Evolutionary conservation across 1,140 invertebrate species (phyloP).

Genomic region (Nasonia giraulti): DNA sequence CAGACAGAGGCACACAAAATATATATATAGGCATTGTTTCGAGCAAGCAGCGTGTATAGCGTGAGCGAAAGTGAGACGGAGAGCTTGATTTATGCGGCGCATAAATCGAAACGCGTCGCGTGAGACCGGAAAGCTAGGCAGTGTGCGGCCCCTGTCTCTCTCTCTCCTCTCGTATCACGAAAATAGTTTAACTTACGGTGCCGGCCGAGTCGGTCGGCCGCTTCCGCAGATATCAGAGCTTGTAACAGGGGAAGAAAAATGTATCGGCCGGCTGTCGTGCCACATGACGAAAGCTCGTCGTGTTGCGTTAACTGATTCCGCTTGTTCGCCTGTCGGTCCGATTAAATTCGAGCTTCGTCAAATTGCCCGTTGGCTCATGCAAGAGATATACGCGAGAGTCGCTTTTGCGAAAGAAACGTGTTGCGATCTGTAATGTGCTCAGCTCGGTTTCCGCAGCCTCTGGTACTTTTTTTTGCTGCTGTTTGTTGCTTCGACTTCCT

Average conservation of each 20-base stretch:
- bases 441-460: neutral
- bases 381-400: neutral
- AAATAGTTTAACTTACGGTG: slow-evolving; percentile 58
- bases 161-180: slow-evolving; percentile 52
- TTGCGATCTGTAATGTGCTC: neutral
- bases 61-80: neutral
- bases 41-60: slow-evolving; percentile 21
- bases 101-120: slow-evolving; percentile 61
- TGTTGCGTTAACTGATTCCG: slow-evolving; percentile 31
- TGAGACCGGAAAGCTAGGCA: slow-evolving; percentile 61
- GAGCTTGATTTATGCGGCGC: slow-evolving; percentile 63
- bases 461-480: neutral
- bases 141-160: slow-evolving; percentile 24
- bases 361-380: slow-evolving; percentile 11
- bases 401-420: neutral
- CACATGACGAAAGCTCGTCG: slow-evolving; percentile 26
- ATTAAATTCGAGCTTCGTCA: slow-evolving; percentile 29
- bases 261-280: neutral
- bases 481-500: neutral
- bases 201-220: slow-evolving; percentile 20
- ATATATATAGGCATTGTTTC: slow-evolving; percentile 59
- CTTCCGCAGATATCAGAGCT: neutral
- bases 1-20: slow-evolving; percentile 54
- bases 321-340: slow-evolving; percentile 11
- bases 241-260: neutral